phyloP scores from a whole-genome alignment of 2,888 invertebrate species.

The Lasioglossum figueresi region DNA sequence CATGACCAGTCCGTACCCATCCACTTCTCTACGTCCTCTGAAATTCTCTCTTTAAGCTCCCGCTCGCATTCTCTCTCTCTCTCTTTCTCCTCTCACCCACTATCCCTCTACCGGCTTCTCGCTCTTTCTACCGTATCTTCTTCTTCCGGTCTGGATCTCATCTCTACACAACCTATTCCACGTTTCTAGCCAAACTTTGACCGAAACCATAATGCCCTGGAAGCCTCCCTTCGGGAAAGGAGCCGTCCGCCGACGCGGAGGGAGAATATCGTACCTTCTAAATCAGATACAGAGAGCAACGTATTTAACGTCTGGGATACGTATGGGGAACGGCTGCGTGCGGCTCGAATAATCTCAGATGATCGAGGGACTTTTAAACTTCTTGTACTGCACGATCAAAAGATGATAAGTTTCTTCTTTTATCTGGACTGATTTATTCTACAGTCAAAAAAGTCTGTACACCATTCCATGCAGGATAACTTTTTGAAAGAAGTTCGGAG shows the following conservation, averaged over 20 bases:
- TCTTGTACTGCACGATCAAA: not conserved
- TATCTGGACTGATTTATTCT: not conserved
- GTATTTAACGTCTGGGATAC: not conserved
- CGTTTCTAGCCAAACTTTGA: constrained; percentile 64
- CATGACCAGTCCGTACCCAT: constrained; percentile 78
- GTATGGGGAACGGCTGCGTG: not conserved
- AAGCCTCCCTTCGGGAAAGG: constrained; percentile 46
- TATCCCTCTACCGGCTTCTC: not conserved
- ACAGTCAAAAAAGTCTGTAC: not conserved
- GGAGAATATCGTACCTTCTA: constrained; percentile 39
- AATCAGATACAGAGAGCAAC: constrained; percentile 14
- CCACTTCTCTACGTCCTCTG: constrained; percentile 68
- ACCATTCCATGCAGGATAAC: not conserved
- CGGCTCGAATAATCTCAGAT: not conserved
- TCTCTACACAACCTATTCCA: constrained; percentile 70
- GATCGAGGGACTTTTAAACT: constrained; percentile 1
- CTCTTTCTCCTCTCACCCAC: constrained; percentile 26
- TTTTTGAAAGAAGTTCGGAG: too few relatives aligned
- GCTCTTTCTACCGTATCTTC: constrained; percentile 27
- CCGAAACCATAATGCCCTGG: constrained; percentile 63
- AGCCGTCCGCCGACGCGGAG: constrained; percentile 47
- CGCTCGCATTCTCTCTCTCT: constrained; percentile 28
- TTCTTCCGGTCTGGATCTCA: constrained; percentile 57
- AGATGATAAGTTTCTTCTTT: not conserved
- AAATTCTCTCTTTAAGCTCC: constrained; percentile 61